Base-by-base conservation (phyloP, 2,888 invertebrate species). In the Conistra vaccinii region DNA sequence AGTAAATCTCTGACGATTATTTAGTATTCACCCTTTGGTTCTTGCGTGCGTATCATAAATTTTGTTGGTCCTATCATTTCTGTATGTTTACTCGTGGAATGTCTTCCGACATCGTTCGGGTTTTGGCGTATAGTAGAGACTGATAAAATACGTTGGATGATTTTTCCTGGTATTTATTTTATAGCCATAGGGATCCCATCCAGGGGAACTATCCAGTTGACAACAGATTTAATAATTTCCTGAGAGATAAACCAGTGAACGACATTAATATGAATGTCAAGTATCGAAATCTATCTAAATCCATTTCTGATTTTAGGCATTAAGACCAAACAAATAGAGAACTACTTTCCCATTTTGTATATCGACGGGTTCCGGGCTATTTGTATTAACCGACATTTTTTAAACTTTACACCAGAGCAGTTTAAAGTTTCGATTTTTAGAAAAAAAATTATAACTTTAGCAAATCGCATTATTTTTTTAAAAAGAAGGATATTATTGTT, bases 61-160 rank as follows among this genome's bases (percentile, higher is more conserved):
- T 71, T 32, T 76, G 57, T 80, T 73, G 26, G 45, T 75, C 42
- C 60, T 67, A 69, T 51, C 65, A 51, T 68, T 75, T 57, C 2
- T 73, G 32, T 74, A 62, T 78, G 48, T 78, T 70, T 71, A 53
- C 26, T 62, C 39, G 53, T 71, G 26, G 66, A 84, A 85, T 76
- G 51, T 67, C 51, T 86, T 84, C 76, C 74, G 58, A 85, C 70
- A 57, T 45, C 29, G 29, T 51, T 79, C 76, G 45, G 71, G 58
- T 73, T 69, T 63, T 63, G 35, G 45, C n/a, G 12, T 26, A 29
- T 53, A 61, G 32, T 6, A 73, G 61, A 63, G n/a, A 55, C 42
- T 51, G 74, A 45, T 77, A 61, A 83, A 80, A 78, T 76, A 74
- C 14, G 39, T 53, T 53, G 29, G 0, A 14, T 35, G 26, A 26